phyloP scores from a whole-genome alignment of 2,888 invertebrate genomes.

The Drosophila fungiperda region DNA sequence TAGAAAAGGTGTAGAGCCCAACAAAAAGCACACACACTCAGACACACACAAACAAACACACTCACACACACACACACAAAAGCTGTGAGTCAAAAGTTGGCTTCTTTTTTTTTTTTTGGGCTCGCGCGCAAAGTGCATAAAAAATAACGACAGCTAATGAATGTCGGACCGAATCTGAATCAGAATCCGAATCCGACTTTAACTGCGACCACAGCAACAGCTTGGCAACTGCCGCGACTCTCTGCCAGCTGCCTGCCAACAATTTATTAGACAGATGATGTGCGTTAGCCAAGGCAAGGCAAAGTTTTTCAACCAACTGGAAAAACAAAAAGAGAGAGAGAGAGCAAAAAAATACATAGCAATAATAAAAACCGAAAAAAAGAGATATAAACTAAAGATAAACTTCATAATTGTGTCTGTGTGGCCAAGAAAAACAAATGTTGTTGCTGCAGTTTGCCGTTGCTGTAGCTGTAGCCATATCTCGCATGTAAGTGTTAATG shows the following conservation, averaged over 20 bases:
- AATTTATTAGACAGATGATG: constrained; percentile 76
- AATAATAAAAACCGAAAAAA: constrained; percentile 35
- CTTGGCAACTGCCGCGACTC: constrained; percentile 17
- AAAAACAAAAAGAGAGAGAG: constrained; percentile 20
- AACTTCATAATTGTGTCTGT: constrained; percentile 76
- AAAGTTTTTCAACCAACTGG: constrained; percentile 35
- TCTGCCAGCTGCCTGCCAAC: constrained; percentile 44
- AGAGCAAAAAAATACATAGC: constrained; percentile 7
- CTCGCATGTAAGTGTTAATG: constrained; percentile 79
- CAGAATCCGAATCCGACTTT: constrained; percentile 13
- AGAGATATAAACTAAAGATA: constrained; percentile 72
- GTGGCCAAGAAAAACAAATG: constrained; percentile 65
- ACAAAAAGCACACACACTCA: constrained; percentile 22
- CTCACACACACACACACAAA: neutral
- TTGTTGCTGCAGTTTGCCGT: constrained; percentile 32
- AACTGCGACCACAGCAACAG: neutral
- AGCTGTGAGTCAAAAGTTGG: constrained; percentile 22
- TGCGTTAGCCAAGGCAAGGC: constrained; percentile 57
- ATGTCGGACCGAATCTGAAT: constrained; percentile 43
- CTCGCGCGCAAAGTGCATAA: constrained; percentile 44
- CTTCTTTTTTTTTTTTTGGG: constrained; percentile 26
- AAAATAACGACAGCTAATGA: constrained; percentile 57
- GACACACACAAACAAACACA: neutral
- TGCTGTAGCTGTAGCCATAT: constrained; percentile 54
- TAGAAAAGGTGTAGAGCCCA: constrained; percentile 68